A percentile compares a stretch with the other conserved stretches of the same genome.
These are phyloP conservation scores for Drosophila tanythrix DNA, from an alignment of 2,888 invertebrate species.

Conservation along the genomic window DNA sequence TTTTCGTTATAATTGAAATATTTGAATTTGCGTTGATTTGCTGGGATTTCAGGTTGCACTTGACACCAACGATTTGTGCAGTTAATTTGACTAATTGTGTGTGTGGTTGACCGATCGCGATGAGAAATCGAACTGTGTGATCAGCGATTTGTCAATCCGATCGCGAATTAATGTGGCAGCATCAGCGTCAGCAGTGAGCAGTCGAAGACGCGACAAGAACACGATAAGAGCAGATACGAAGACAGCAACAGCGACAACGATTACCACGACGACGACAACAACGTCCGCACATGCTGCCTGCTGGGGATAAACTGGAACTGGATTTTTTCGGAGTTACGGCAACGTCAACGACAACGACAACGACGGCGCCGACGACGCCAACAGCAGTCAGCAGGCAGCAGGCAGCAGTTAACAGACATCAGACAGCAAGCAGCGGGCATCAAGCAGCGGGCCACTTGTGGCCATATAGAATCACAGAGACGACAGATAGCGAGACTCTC, in stretches of 20 bases:
- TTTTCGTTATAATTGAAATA: conserved; percentile 2
- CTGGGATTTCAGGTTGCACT: conserved; percentile 27
- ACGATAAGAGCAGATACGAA: conserved; percentile 42
- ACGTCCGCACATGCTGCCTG: conserved; percentile 84
- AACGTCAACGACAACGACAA: conserved; percentile 19
- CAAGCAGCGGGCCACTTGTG: conserved; percentile 54
- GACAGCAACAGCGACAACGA: conserved; percentile 41
- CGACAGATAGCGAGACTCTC: conserved; percentile 60
- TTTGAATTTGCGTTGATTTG: conserved; percentile 8
- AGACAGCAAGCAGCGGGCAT: not conserved
- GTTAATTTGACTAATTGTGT: conserved; percentile 22
- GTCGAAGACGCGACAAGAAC: conserved; percentile 32
- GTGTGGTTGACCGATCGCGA: conserved; percentile 30
- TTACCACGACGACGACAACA: conserved; percentile 62
- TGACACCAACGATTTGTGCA: conserved; percentile 9
- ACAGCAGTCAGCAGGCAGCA: conserved; percentile 17
- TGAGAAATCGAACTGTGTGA: conserved; percentile 9
- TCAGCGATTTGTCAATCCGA: conserved; percentile 16
- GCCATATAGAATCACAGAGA: conserved; percentile 69
- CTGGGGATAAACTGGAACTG: conserved; percentile 85
- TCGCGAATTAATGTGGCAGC: conserved; percentile 18
- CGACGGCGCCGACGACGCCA: conserved; percentile 10
- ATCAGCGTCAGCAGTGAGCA: conserved; percentile 23
- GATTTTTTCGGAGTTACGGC: conserved; percentile 81
- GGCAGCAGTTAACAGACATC: not conserved